Evolutionary conservation across 2,113 vertebrate genomes (phyloP).

Genomic region (Glaucomys volans): DNA sequence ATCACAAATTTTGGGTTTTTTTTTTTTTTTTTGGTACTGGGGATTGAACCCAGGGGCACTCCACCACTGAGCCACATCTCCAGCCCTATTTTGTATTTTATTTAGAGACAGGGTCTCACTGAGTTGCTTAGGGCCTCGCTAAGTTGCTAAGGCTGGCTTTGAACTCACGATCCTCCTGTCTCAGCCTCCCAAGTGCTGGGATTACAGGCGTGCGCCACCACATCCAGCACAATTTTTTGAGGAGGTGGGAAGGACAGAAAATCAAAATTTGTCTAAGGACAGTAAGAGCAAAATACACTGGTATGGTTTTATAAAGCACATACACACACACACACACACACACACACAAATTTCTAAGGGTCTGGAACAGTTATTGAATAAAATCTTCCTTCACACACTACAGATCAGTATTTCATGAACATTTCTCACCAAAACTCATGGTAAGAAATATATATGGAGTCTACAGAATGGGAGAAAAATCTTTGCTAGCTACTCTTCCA

Average conservation of each 20-base stretch:
- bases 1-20: neutral
- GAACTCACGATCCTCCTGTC: no score
- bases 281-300: neutral
- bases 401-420: neutral
- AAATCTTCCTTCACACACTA: neutral
- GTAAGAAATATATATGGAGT: conserved; percentile 13
- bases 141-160: no score
- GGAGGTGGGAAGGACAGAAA: neutral
- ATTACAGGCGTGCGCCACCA: no score
- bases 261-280: neutral
- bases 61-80: no score
- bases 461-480: no score
- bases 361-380: neutral
- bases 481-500: no score
- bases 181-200: no score
- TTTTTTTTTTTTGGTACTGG: no score
- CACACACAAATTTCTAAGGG: neutral
- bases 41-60: no score
- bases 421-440: neutral
- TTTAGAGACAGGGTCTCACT: no score
- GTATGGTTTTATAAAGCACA: neutral
- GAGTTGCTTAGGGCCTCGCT: no score
- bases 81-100: no score
- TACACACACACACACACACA: neutral
- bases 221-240: neutral